These are phyloP conservation scores for Megamerina dolium DNA, from an alignment of 2,888 invertebrate genomes.

Conservation along the genomic window DNA sequence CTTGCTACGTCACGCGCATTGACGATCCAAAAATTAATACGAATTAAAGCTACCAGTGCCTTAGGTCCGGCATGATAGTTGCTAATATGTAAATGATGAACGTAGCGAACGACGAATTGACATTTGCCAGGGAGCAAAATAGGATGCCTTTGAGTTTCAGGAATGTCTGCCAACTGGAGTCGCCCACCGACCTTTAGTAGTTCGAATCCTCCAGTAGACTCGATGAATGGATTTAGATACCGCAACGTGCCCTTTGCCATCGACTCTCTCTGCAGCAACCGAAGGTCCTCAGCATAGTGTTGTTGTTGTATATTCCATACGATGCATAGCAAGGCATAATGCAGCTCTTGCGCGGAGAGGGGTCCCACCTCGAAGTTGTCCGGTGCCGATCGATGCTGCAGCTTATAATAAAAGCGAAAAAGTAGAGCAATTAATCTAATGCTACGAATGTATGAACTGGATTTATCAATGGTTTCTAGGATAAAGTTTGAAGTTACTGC, in stretches of 20 bases:
- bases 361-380: neutral
- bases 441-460: neutral
- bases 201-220: slow-evolving; percentile 8
- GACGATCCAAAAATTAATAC: slow-evolving; percentile 12
- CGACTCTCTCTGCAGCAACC: neutral
- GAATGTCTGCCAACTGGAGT: slow-evolving; percentile 6
- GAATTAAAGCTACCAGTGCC: slow-evolving; percentile 10
- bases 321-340: slow-evolving; percentile 4
- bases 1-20: too few relatives aligned
- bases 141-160: slow-evolving; percentile 9
- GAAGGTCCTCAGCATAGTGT: slow-evolving; percentile 5
- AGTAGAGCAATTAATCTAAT: slow-evolving; percentile 5
- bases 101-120: slow-evolving; percentile 8
- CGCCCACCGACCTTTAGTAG: slow-evolving; percentile 16
- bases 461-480: slow-evolving; percentile 2
- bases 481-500: neutral
- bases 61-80: slow-evolving; percentile 18
- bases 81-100: slow-evolving; percentile 12
- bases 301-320: slow-evolving; percentile 7
- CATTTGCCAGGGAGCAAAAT: slow-evolving; percentile 5
- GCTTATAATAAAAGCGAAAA: slow-evolving; percentile 5
- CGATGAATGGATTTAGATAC: slow-evolving; percentile 13
- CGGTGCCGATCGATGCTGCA: neutral
- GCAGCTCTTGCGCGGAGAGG: neutral
- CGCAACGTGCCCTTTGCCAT: neutral